Conservation (phyloP, 2,888 invertebrate genomes). For the Sarcophaga variegata region DNA sequence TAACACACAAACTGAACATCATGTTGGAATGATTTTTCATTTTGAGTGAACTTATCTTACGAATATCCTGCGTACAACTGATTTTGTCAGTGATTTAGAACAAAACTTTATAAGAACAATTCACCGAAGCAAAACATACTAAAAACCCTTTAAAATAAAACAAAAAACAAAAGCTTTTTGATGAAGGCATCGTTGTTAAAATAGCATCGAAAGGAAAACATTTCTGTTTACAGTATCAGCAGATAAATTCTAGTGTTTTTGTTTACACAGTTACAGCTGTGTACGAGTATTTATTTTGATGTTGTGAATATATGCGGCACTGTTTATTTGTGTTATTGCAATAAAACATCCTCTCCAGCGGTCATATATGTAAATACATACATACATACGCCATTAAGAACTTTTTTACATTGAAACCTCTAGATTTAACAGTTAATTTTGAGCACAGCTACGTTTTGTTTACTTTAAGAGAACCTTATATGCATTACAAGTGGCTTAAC, state of each 20-base stretch:
- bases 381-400: conserved; percentile 7
- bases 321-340: conserved; percentile 1
- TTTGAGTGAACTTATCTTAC: conserved; percentile 63
- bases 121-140: neutral
- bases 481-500: conserved; percentile 24
- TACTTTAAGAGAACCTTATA: conserved; percentile 24
- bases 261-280: neutral
- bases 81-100: conserved; percentile 28
- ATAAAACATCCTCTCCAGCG: conserved; percentile 47
- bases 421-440: conserved; percentile 44
- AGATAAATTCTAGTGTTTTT: conserved; percentile 43
- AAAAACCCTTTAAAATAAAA: conserved; percentile 25
- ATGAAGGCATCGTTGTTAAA: neutral
- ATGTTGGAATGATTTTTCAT: conserved; percentile 54
- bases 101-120: conserved; percentile 64
- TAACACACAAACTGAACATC: conserved; percentile 62
- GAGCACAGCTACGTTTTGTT: neutral
- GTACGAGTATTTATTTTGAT: neutral
- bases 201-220: neutral
- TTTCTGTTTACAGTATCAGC: conserved; percentile 8
- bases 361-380: neutral
- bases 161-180: conserved; percentile 10
- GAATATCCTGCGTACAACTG: conserved; percentile 71
- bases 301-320: neutral
- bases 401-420: conserved; percentile 27